phyloP scores from a whole-genome alignment of 2,113 vertebrate genomes.

The Crocuta crocuta region DNA sequence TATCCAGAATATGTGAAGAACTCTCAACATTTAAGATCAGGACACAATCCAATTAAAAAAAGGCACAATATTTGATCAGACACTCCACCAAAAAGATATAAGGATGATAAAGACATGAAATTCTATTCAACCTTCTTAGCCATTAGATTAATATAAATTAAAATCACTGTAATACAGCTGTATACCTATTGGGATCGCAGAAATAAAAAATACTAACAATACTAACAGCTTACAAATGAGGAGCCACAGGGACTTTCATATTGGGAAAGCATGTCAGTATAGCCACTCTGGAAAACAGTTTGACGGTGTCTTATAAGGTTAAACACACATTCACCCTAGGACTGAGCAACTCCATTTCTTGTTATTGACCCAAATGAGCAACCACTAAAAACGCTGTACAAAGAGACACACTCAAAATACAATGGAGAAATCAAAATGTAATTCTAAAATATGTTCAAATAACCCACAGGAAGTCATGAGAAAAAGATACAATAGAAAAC shows the following conservation, averaged over 20 bases:
- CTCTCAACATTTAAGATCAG: slow-evolving; percentile 3
- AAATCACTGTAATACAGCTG: neutral
- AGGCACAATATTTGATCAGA: neutral
- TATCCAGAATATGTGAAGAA: neutral
- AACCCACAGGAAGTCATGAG: neutral
- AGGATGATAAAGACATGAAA: neutral
- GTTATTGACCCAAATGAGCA: neutral
- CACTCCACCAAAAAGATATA: neutral
- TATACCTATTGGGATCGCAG: neutral
- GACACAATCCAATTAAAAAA: neutral
- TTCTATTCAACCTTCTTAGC: neutral
- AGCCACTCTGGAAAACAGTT: neutral
- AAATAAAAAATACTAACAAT: neutral
- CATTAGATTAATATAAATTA: neutral
- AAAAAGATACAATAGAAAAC: neutral
- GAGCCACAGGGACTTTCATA: neutral
- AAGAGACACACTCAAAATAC: neutral
- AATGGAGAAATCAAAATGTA: neutral
- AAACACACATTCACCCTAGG: neutral
- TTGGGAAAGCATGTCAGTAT: neutral
- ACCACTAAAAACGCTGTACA: neutral
- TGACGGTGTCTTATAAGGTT: neutral
- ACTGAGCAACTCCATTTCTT: neutral
- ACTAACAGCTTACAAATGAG: neutral
- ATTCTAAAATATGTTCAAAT: neutral